Conservation (phyloP, 2,888 invertebrate genomes). For the Cryptus armator region DNA sequence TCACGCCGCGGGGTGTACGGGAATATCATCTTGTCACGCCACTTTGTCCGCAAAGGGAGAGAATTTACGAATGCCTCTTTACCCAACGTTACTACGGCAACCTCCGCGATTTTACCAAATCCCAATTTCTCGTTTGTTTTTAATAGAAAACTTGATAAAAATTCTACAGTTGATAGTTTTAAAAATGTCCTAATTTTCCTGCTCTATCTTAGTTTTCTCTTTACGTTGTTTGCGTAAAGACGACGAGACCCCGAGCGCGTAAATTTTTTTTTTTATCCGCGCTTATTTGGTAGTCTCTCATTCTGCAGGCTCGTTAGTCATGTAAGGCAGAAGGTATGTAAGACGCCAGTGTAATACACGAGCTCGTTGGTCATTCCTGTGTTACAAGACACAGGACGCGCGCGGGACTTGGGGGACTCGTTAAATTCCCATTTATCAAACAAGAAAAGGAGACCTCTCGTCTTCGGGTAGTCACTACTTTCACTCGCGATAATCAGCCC, state of each 20-base stretch:
- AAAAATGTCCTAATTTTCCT: no score
- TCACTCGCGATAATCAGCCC: neutral
- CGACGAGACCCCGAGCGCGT: no score
- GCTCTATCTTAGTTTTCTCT: no score
- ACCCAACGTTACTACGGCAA: neutral
- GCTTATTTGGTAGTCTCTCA: constrained; percentile 42
- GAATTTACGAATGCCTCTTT: constrained; percentile 66
- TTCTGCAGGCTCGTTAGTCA: constrained; percentile 49
- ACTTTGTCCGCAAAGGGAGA: constrained; percentile 65
- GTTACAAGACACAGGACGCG: neutral
- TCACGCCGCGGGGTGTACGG: constrained; percentile 63
- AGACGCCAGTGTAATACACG: constrained; percentile 7
- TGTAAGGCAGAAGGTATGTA: constrained; percentile 37
- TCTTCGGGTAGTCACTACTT: neutral
- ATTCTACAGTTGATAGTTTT: neutral
- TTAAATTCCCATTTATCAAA: constrained; percentile 61
- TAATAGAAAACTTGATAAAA: neutral
- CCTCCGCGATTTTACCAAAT: neutral
- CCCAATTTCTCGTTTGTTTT: no score
- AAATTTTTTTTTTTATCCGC: constrained; percentile 28
- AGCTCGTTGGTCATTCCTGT: neutral
- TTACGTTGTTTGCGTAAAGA: no score
- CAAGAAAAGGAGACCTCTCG: constrained; percentile 22
- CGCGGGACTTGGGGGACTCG: constrained; percentile 23
- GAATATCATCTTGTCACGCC: constrained; percentile 68